Conservation (phyloP, 1,140 invertebrate species). For the Drosophila eugracilis region DNA sequence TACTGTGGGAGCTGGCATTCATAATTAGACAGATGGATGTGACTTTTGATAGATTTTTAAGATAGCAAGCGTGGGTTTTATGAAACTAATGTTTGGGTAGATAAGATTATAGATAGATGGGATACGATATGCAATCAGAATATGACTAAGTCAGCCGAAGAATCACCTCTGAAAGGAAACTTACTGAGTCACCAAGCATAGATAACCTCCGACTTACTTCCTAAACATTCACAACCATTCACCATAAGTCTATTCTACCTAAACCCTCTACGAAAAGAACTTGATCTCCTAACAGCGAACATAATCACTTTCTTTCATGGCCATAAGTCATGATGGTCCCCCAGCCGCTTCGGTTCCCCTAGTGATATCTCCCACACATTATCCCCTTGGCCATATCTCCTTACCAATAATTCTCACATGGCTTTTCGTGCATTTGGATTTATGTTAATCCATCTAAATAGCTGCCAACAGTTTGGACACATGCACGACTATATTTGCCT, state of each 20-base stretch:
- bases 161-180: no score
- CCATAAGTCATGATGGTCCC: conserved; percentile 34
- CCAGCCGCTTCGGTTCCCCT: neutral
- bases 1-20: conserved; percentile 54
- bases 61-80: conserved; percentile 4
- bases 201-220: neutral
- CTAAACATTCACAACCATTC: neutral
- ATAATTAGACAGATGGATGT: conserved; percentile 34
- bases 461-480: conserved; percentile 74
- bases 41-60: conserved; percentile 38
- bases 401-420: conserved; percentile 64
- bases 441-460: conserved; percentile 79
- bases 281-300: conserved; percentile 9
- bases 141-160: no score
- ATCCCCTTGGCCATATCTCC: conserved; percentile 5
- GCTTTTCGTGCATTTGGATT: conserved; percentile 64
- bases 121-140: no score
- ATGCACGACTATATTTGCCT: conserved; percentile 73
- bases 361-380: conserved; percentile 57
- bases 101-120: neutral
- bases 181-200: neutral
- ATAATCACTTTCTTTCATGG: conserved; percentile 21
- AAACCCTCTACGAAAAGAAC: neutral
- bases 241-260: neutral
- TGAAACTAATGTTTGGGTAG: neutral